phyloP scores from a whole-genome alignment of 2,797 vertebrate species.

The Scolopax rusticola region DNA sequence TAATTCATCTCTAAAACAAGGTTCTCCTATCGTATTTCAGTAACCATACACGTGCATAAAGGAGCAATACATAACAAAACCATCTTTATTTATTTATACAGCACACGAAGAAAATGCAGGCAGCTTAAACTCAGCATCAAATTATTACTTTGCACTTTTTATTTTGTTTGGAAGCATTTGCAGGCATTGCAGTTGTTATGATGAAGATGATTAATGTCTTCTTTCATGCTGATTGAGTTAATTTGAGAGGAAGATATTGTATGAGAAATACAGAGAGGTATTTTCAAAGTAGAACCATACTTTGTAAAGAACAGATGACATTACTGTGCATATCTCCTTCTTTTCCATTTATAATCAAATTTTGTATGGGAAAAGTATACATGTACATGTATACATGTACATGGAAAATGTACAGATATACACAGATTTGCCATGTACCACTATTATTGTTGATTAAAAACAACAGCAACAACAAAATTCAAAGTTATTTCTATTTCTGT shows the following conservation, averaged over 20 bases:
- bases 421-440: not conserved
- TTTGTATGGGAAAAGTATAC: not conserved
- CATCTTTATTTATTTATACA: not conserved
- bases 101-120: not conserved
- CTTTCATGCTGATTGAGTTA: not conserved
- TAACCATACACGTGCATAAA: not conserved
- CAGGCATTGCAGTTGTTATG: not conserved
- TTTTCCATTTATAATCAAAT: not conserved
- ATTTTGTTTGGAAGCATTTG: not conserved
- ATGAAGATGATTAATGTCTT: not conserved
- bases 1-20: not conserved
- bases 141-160: not conserved
- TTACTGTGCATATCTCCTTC: not conserved
- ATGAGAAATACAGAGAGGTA: not conserved
- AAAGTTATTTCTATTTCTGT: not conserved
- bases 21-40: not conserved
- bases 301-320: not conserved
- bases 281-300: not conserved
- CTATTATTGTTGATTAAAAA: not conserved
- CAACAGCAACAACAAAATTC: not conserved
- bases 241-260: not conserved
- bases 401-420: not conserved
- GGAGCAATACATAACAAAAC: not conserved
- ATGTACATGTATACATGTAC: not conserved
- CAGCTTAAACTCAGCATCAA: not conserved